Conservation (phyloP, 1,140 invertebrate species). For the Sycobia sp. region DNA sequence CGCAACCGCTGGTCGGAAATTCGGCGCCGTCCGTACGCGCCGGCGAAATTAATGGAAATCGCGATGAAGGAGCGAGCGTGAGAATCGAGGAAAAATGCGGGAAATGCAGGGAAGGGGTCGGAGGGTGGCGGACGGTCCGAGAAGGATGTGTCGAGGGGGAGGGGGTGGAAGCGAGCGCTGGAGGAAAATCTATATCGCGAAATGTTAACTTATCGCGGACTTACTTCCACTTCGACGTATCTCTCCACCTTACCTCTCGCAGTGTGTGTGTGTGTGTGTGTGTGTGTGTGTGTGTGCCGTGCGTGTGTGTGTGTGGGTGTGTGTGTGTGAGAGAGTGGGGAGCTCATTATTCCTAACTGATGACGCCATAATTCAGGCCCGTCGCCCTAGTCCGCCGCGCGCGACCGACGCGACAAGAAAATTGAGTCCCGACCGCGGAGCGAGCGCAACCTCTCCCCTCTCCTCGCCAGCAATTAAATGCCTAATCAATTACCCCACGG, state of each 20-base stretch:
- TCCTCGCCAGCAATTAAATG: constrained; percentile 46
- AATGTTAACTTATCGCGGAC: constrained; percentile 51
- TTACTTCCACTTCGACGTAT: constrained; percentile 48
- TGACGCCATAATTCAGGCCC: constrained; percentile 54
- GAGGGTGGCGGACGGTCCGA: not conserved
- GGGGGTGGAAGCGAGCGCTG: no score
- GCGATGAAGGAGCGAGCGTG: not conserved
- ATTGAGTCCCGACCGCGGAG: constrained; percentile 43
- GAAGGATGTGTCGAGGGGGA: no score
- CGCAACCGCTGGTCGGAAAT: no score
- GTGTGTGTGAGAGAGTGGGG: constrained; percentile 38
- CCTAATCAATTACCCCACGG: constrained; percentile 48
- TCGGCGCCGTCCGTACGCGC: no score
- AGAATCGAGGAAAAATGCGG: not conserved
- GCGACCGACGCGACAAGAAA: no score
- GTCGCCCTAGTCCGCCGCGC: constrained; percentile 39
- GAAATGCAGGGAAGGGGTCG: not conserved
- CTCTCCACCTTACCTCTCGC: constrained; percentile 32
- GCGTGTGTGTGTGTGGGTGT: no score
- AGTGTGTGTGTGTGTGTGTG: no score
- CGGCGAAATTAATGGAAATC: constrained; percentile 13
- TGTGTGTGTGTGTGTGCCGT: no score
- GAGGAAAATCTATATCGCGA: constrained; percentile 50
- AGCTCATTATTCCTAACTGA: constrained; percentile 57
- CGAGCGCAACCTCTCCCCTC: no score